Conservation (phyloP, 1,140 invertebrate genomes). For the Polyergus mexicanus region DNA sequence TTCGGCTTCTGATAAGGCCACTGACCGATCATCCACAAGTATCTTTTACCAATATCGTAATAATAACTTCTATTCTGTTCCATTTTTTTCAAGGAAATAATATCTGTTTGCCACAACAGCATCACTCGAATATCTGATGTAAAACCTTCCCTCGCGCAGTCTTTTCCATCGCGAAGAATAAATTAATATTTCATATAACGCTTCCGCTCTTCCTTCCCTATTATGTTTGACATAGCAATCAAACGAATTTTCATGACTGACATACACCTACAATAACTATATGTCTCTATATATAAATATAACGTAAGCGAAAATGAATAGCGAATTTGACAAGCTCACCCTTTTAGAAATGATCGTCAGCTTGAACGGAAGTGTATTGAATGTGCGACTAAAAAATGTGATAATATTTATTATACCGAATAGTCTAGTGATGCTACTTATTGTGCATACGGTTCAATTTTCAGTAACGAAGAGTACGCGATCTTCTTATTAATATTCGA, state of each 20-base stretch:
- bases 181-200: no score
- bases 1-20: slow-evolving; percentile 56
- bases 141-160: no score
- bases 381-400: no score
- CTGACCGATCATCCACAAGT: slow-evolving; percentile 10
- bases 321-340: neutral
- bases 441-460: no score
- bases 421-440: no score
- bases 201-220: neutral
- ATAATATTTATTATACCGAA: no score
- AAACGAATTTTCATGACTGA: neutral
- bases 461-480: no score
- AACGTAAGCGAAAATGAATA: neutral
- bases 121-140: no score
- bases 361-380: no score
- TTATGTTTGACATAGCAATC: neutral
- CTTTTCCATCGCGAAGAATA: no score
- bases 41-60: slow-evolving; percentile 13
- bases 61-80: neutral
- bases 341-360: neutral
- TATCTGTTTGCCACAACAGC: neutral
- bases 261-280: slow-evolving; percentile 12
- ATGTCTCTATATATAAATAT: neutral
- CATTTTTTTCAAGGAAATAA: neutral
- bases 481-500: no score